Evolutionary conservation across 2,113 vertebrate species (phyloP).

Genomic region (Chloebia gouldiae): DNA sequence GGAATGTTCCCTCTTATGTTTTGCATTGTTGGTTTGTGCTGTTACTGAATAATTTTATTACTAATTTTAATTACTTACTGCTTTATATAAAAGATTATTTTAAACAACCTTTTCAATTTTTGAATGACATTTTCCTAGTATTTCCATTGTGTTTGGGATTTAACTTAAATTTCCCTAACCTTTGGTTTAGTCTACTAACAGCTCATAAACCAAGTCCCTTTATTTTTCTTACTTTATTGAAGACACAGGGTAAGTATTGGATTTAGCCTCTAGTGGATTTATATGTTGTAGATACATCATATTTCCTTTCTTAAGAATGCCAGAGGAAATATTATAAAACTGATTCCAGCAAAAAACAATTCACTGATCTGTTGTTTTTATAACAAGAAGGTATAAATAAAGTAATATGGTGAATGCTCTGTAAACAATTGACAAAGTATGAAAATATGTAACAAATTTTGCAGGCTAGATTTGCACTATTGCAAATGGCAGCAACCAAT

Average conservation of each 20-base stretch:
- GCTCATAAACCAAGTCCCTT: background rate
- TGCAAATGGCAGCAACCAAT: background rate
- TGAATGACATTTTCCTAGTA: background rate
- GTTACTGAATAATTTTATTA: background rate
- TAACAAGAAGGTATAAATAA: background rate
- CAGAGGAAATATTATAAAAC: background rate
- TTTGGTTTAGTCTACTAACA: background rate
- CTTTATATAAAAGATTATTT: background rate
- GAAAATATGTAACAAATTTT: background rate
- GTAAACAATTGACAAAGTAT: background rate
- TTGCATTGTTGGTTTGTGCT: background rate
- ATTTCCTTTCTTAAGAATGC: background rate
- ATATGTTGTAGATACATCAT: background rate
- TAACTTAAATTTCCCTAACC: background rate
- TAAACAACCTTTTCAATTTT: background rate
- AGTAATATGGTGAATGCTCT: background rate
- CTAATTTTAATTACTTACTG: background rate
- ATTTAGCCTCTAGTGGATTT: background rate
- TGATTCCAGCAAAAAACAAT: background rate
- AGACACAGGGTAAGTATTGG: background rate
- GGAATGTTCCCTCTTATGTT: background rate
- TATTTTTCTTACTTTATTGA: background rate
- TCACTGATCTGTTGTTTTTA: background rate
- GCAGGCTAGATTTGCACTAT: background rate
- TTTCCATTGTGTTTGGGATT: background rate